A percentile compares a stretch with the other conserved stretches of the same genome.
phyloP scores from a whole-genome alignment of 1,140 invertebrate genomes.

The Macrostomum lignano region DNA sequence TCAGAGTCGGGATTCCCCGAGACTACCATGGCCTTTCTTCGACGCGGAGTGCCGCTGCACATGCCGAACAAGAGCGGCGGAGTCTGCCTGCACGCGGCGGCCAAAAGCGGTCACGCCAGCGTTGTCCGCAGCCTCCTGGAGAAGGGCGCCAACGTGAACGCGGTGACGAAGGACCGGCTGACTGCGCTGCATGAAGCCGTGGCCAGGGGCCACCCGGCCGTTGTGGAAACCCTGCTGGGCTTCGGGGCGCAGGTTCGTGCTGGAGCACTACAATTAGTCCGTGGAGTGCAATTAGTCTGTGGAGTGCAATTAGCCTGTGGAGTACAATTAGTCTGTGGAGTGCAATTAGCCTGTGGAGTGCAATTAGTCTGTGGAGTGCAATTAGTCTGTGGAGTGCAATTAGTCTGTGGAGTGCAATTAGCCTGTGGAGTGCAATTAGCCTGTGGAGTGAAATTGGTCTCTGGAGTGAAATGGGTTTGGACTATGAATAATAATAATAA shows the following conservation, averaged over 20 bases:
- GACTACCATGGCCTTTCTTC: slow-evolving; percentile 87
- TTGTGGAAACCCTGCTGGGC: slow-evolving; percentile 77
- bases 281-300: too few relatives aligned
- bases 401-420: too few relatives aligned
- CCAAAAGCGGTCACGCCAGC: slow-evolving; percentile 51
- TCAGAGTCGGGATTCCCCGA: slow-evolving; percentile 77
- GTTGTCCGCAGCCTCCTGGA: slow-evolving; percentile 79
- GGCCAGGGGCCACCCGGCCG: slow-evolving; percentile 65
- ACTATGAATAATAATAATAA: too few relatives aligned
- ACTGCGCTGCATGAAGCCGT: slow-evolving; percentile 96
- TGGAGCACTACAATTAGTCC: slow-evolving; percentile 39
- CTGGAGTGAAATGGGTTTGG: too few relatives aligned
- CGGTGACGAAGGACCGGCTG: slow-evolving; percentile 75
- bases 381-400: too few relatives aligned
- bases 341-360: too few relatives aligned
- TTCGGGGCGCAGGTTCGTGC: slow-evolving; percentile 85
- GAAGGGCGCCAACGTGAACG: slow-evolving; percentile 78
- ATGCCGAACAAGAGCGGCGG: slow-evolving; percentile 70
- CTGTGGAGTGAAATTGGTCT: too few relatives aligned
- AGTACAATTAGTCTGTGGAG: too few relatives aligned
- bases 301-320: too few relatives aligned
- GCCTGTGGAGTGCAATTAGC: too few relatives aligned
- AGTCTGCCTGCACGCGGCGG: slow-evolving; percentile 29
- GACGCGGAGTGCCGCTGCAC: slow-evolving; percentile 88
- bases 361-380: too few relatives aligned